These are phyloP conservation scores for Aplysia californica DNA, from an alignment of 1,140 invertebrate genomes.

Conservation along the genomic window DNA sequence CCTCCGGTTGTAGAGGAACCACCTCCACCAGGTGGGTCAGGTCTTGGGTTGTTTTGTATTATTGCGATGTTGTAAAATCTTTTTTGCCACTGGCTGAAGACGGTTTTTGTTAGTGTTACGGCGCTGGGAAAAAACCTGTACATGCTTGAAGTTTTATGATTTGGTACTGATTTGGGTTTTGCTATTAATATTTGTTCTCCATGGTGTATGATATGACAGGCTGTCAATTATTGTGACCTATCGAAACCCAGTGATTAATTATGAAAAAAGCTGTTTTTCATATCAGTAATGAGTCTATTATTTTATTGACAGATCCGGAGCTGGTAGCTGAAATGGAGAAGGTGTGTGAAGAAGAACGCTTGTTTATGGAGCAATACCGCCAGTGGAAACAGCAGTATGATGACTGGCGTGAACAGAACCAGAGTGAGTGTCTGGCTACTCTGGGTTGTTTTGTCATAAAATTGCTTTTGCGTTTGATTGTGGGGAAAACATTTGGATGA, in stretches of 20 bases:
- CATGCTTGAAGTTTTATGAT: background rate
- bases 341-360: slow-evolving; percentile 55
- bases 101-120: background rate
- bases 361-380: slow-evolving; percentile 64
- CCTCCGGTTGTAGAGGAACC: background rate
- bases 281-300: too few relatives aligned
- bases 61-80: background rate
- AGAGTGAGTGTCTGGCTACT: slow-evolving; percentile 43
- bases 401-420: slow-evolving; percentile 67
- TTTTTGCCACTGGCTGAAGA: background rate
- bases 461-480: too few relatives aligned
- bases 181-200: too few relatives aligned
- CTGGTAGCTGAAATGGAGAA: slow-evolving; percentile 34
- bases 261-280: too few relatives aligned
- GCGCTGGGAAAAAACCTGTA: background rate
- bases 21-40: background rate
- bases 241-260: background rate
- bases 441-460: too few relatives aligned
- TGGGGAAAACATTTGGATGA: too few relatives aligned
- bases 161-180: background rate
- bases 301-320: slow-evolving; percentile 1
- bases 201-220: too few relatives aligned
- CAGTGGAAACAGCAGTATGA: slow-evolving; percentile 68
- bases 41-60: background rate
- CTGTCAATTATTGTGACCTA: background rate